phyloP scores from a whole-genome alignment of 2,113 vertebrate genomes.

The Dicrurus megarhynchus region DNA sequence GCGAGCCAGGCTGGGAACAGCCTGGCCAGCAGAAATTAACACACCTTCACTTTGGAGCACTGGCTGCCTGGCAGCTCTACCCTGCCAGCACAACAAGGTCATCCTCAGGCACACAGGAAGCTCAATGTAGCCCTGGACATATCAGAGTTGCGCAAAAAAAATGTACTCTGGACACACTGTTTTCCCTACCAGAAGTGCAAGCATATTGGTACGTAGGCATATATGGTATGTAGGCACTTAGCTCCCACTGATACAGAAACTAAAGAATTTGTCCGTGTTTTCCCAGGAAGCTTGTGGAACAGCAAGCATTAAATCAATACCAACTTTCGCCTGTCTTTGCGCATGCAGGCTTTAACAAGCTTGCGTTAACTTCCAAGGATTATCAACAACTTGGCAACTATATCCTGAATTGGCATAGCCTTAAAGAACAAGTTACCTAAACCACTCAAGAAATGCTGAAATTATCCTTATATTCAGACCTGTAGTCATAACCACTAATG shows the following conservation, averaged over 20 bases:
- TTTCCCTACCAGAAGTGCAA: neutral
- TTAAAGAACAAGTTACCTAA: neutral
- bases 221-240: neutral
- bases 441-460: neutral
- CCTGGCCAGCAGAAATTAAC: no score
- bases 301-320: neutral
- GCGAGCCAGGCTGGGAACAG: no score
- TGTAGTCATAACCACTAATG: neutral
- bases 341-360: neutral
- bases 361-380: neutral
- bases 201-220: neutral
- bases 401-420: neutral
- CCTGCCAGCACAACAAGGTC: neutral
- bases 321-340: neutral
- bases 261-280: neutral
- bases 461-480: neutral
- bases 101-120: neutral
- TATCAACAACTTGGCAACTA: neutral
- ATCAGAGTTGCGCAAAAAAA: neutral
- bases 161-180: neutral
- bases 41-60: neutral
- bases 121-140: neutral
- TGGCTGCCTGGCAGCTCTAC: neutral
- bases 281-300: neutral
- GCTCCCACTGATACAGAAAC: rapidly evolving